A percentile compares a stretch with the other conserved stretches of the same genome.
Conservation (phyloP, 2,797 vertebrate genomes). For the Cacajao melanocephalus region DNA sequence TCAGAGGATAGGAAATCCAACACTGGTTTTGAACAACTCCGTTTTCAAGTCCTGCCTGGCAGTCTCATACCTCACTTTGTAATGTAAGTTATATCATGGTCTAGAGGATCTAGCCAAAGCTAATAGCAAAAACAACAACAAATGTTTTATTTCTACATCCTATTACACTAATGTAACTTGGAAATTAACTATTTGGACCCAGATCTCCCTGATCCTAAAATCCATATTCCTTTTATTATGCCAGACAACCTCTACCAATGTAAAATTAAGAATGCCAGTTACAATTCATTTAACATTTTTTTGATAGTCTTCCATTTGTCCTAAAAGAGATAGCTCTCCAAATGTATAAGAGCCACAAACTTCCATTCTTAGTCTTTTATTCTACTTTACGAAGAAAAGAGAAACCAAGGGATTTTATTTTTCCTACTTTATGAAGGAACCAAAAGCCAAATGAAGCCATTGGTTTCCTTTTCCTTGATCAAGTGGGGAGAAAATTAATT, state of each 20-base stretch:
- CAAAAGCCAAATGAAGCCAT: not conserved
- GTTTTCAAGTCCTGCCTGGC: not conserved
- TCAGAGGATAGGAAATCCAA: not conserved
- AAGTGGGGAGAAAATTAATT: not conserved
- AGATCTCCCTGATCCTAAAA: not conserved
- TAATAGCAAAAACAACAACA: not conserved
- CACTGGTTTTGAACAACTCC: not conserved
- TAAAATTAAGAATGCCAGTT: not conserved
- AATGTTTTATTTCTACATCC: not conserved
- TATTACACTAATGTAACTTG: not conserved
- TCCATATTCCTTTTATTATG: not conserved
- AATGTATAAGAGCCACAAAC: not conserved
- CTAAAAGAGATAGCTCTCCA: not conserved
- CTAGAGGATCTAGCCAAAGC: not conserved
- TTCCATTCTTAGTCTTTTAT: not conserved
- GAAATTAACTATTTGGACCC: not conserved
- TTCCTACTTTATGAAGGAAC: not conserved
- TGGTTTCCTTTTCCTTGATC: slow-evolving; percentile 24
- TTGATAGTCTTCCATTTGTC: not conserved
- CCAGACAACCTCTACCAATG: not conserved
- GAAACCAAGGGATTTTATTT: not conserved
- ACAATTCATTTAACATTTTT: not conserved
- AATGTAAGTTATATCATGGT: not conserved
- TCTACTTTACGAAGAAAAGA: not conserved
- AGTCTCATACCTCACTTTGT: not conserved